Evolutionary conservation across 2,888 invertebrate genomes (phyloP), one percentile per base, ranked within the genome.

Genomic region (Conistra vaccinii): DNA sequence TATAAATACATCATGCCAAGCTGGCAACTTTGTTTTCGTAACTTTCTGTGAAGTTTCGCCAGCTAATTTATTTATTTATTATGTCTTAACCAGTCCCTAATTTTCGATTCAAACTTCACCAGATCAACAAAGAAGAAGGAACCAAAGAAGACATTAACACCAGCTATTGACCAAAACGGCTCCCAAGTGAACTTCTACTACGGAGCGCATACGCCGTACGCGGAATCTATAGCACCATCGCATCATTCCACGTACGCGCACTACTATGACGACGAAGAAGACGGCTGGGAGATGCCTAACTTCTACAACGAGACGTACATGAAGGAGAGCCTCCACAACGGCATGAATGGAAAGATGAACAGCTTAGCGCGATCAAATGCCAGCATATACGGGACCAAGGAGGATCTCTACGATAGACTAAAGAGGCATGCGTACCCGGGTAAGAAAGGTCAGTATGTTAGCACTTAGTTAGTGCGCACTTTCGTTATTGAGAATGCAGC

Each of bases 221-320:
- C 99, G 67, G 99, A 99, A 93, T 99, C 98, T 73, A 99, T 99
- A 88, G 99, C 99, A 0, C 99, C 99, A 1, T 99, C 99, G 10
- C 99, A 99, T 94, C 99, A 99, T 92, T 99, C 99, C 66, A 99
- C 99, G 0, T 99, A 99, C 93, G 99, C 99, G 6, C 99, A 99
- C 93, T 99, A 99, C 93, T 99, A 99, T 89, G 99, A 99, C 91
- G 99, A 99, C 88, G 99, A 99, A 92, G 99, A 99, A 94, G 99
- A 99, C 89, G 99, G 99, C 65, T 99, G 99, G 99, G 99, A 99
- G 93, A 99, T 99, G 99, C 99, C 99, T 0, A 99, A 99, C 94
- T 99, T 99, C 94, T 99, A 99, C 95, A 99, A 99, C 93, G 99
- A 99, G 95, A 99, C 99, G 3, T 99, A 99, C 92, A 99, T 99